Conservation (phyloP, 2,797 vertebrate genomes). For the Spatula versicolor region DNA sequence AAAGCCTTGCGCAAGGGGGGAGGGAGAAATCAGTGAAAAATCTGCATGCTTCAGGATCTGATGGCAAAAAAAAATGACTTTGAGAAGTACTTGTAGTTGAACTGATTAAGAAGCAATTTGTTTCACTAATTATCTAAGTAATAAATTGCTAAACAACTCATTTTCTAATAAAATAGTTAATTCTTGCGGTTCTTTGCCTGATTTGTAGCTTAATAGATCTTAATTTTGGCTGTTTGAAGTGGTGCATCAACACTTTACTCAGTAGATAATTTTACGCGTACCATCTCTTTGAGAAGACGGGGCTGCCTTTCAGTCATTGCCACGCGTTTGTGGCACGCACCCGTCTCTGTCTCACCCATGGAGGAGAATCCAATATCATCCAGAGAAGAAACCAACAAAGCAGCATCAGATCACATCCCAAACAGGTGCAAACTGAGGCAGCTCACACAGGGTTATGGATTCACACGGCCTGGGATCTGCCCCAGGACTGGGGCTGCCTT, state of each 20-base stretch:
- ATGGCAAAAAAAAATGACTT: background rate
- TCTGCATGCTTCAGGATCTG: background rate
- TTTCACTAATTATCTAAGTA: constrained; percentile 45
- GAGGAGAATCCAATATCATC: background rate
- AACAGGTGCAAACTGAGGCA: background rate
- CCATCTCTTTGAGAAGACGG: background rate
- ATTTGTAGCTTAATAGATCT: background rate
- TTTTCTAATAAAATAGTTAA: constrained; percentile 4
- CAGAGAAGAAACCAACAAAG: background rate
- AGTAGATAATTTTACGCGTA: accelerated
- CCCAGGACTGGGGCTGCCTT: no score
- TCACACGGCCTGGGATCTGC: background rate
- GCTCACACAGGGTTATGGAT: accelerated
- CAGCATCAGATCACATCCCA: accelerated
- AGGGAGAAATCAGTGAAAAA: background rate
- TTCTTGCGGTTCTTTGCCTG: background rate
- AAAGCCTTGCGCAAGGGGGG: background rate
- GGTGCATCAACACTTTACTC: background rate
- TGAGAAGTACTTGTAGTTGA: background rate
- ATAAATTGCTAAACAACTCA: constrained; percentile 7
- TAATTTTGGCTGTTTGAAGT: background rate
- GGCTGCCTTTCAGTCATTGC: accelerated
- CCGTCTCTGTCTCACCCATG: accelerated
- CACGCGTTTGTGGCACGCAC: background rate
- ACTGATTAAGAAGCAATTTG: constrained; percentile 21